These are phyloP conservation scores for Distichodus sexfasciatus DNA, from an alignment of 2,797 vertebrate species.

Conservation along the genomic window DNA sequence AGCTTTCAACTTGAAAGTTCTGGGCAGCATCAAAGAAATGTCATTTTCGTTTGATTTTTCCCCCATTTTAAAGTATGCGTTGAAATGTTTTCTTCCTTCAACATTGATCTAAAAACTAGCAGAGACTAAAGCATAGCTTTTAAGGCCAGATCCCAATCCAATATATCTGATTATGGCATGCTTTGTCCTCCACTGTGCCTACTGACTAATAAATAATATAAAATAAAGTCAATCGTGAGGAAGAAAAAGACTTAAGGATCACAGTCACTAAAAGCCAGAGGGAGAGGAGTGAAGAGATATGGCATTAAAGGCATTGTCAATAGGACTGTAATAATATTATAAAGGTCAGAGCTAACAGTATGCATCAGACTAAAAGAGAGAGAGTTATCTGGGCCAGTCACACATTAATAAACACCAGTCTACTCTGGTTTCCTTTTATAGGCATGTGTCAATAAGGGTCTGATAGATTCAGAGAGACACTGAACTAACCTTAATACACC, in stretches of 20 bases:
- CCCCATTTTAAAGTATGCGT: slow-evolving; percentile 55
- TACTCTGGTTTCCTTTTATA: slow-evolving; percentile 28
- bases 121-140: slow-evolving; percentile 61
- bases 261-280: slow-evolving; percentile 4
- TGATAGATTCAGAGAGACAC: slow-evolving; percentile 48
- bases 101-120: slow-evolving; percentile 66
- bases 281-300: slow-evolving; percentile 12
- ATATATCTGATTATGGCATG: slow-evolving; percentile 68
- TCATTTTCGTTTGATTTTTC: slow-evolving; percentile 52
- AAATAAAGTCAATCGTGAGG: slow-evolving; percentile 34
- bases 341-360: slow-evolving; percentile 33
- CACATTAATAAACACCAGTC: slow-evolving; percentile 33
- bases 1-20: slow-evolving; percentile 57
- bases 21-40: slow-evolving; percentile 61
- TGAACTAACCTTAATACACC: slow-evolving; percentile 67
- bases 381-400: slow-evolving; percentile 3
- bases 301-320: slow-evolving; percentile 39
- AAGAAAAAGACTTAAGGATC: neutral
- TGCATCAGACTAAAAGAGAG: slow-evolving; percentile 7
- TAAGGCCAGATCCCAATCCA: slow-evolving; percentile 65
- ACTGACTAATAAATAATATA: slow-evolving; percentile 45
- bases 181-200: slow-evolving; percentile 17
- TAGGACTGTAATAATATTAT: slow-evolving; percentile 53
- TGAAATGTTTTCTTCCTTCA: slow-evolving; percentile 37
- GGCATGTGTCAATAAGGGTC: slow-evolving; percentile 54